phyloP scores from a whole-genome alignment of 2,888 invertebrate genomes.

The Matsumyia berberina region DNA sequence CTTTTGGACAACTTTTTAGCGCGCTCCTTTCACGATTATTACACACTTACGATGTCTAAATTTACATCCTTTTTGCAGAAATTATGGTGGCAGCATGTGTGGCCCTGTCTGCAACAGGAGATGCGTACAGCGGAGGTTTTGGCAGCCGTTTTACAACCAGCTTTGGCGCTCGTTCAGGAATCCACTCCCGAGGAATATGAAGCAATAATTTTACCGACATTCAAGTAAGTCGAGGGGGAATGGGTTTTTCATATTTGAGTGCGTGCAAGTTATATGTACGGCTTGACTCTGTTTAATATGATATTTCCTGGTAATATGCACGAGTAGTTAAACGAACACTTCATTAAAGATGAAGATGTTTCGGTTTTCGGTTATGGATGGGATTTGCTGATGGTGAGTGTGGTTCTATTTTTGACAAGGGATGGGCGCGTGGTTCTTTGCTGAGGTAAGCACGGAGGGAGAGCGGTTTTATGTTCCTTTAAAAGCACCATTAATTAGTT shows the following conservation, averaged over 20 bases:
- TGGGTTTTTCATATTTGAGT: too few relatives aligned
- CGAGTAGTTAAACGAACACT: conserved; percentile 36
- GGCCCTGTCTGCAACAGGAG: conserved; percentile 94
- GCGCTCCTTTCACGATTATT: conserved; percentile 7
- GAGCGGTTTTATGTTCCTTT: conserved; percentile 1
- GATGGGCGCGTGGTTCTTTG: not conserved
- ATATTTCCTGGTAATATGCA: conserved; percentile 7
- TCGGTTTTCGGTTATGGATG: conserved; percentile 5
- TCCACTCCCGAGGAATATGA: conserved; percentile 92
- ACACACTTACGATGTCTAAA: conserved; percentile 28
- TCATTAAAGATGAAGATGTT: conserved; percentile 31
- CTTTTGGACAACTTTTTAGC: conserved; percentile 3
- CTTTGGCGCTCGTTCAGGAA: conserved; percentile 92
- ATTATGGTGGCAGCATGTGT: conserved; percentile 97
- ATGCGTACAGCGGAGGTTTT: conserved; percentile 93
- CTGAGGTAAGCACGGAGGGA: not conserved
- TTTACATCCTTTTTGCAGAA: conserved; percentile 88
- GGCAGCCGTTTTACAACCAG: conserved; percentile 93
- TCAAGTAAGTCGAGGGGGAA: conserved; percentile 87
- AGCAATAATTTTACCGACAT: conserved; percentile 91
- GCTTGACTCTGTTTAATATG: conserved; percentile 37
- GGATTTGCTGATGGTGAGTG: conserved; percentile 6
- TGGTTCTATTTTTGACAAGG: conserved; percentile 1
- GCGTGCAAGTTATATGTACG: not conserved
- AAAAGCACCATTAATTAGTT: conserved; percentile 32